Base-by-base conservation (phyloP, 2,797 vertebrate species). In the Myotis pilosus region DNA sequence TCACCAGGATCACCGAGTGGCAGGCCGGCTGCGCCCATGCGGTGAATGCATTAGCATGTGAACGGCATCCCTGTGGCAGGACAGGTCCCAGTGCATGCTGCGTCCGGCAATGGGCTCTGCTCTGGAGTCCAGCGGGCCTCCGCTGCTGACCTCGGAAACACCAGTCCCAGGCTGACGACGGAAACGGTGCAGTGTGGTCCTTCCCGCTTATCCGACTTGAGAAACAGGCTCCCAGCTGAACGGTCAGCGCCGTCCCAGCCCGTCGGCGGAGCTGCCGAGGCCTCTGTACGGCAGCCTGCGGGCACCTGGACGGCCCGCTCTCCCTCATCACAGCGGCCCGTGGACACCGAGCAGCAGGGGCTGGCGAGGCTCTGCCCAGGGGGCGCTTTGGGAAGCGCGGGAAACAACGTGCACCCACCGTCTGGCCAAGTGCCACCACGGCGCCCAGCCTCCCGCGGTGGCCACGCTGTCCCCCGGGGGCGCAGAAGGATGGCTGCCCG, bases 41-140 rank as follows among this genome's bases (percentile, higher is more conserved):
- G 99, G 99, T 99, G 99, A 99, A 99, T 99, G 99, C 99, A 99
- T 99, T 99, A 99, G 99, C 99, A 99, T 99, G 99, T 99, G 99
- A 99, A 99, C 99, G 99, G 98, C 97, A 98, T 98, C 99, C 99
- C 99, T 99, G 99, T 99, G 99, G 98, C 98, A 97, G 98, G 98
- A 99, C 99, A 98, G 98, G 99, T 98, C 98, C 98, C 97, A 89
- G 98, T 98, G 98, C 99, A 98, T 98, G 98, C 98, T 99, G 98
- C 98, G 96, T 99, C 99, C 99, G 99, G 99, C 99, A 99, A 99
- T 99, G 99, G 99, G 98, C 99, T 98, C 97, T 98, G 98, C 98
- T 98, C 98, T 97, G 98, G 99, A 99, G 99, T 99, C 98, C 97
- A 95, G 98, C 97, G 98, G 98, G 98, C 98, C 99, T 98, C 98